Base-by-base conservation (phyloP, 2,888 invertebrate species). In the Phengaris alcon region DNA sequence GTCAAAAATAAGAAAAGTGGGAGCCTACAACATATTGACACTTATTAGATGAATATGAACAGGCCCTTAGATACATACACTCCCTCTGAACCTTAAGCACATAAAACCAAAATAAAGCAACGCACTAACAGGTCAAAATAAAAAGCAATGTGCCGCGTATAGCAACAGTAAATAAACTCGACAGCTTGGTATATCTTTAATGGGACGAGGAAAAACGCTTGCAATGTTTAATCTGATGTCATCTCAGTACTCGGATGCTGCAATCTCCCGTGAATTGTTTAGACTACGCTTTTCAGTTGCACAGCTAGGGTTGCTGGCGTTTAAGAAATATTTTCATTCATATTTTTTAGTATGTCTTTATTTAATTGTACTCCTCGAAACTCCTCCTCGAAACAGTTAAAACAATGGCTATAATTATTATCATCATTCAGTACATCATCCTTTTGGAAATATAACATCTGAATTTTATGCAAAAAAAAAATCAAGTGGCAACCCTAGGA, bases 171-270 rank as follows among this genome's bases (percentile, higher is more conserved):
- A 76, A 78, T 73, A 78, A 77, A 76, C 76, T 59, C 75, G 79
- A 81, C 79, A 79, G 69, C 74, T 35, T 48, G 74, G 68, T 77
- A 73, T 64, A 80, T 79, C 81, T 80, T 81, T 87, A 88, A 90
- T 88, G 87, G 87, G 85, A 86, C 85, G 83, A 81, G 85, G 85
- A 89, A 90, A 90, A 90, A 88, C 84, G 86, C 85, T 85, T 81
- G 83, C 88, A 84, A 85, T 88, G 87, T 88, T 90, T 88, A 87
- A 88, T 86, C 85, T 89, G 90, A 89, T 90, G 89, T 89, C 89
- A 88, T 87, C 87, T 64, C 64, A 64, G 64, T 64, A 64, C 64
- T 81, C 81, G 85, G 84, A 84, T 84, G 84, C 83, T 82, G 86
- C 88, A 89, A 89, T 89, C 86, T 85, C 86, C 83, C 83, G 81